Evolutionary conservation across 2,113 vertebrate genomes (phyloP), one percentile per base, ranked within the genome.

Genomic region (Neotragus moschatus): DNA sequence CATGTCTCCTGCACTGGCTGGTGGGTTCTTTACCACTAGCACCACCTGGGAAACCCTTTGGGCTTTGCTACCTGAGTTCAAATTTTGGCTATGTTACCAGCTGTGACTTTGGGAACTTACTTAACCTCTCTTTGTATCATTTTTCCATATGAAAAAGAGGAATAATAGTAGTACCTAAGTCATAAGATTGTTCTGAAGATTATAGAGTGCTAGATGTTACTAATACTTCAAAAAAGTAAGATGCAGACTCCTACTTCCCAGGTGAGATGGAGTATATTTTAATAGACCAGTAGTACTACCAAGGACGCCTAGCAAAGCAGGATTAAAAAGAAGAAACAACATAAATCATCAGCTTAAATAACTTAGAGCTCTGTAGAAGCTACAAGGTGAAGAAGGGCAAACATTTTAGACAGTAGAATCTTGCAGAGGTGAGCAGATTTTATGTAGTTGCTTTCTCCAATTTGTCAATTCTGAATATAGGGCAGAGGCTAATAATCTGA

Each of bases 361-460:
- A 3, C 16, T 51, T 30, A 63, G 25, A 63, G n/a, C 9, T 36
- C 39, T 93, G 33, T 77, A 77, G 66, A 86, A 60, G 43, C 55
- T 39, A 51, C 25, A 77, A 77, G 33, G 33, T 84, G 9, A 39
- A 73, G 45, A 73, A 66, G 25, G 47, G n/a, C n/a, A 91, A 82
- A 82, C 28, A 91, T 91, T 61, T 60, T 80, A 61, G 49, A 56
- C 43, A 49, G 5, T 28, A 77, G 17, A 93, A 86, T 51, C 17
- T 43, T 86, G 55, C 58, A 86, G 79, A 92, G n/a, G 17, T 70
- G 14, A 84, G 91, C 26, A 60, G 23, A 77, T 77, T 17, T 60
- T 86, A 77, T 51, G n/a, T 49, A 77, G 53, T 23, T 60, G 55
- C 25, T 86, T 93, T 93, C 43, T 33, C 45, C 66, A 93, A 60